Evolutionary conservation across 2,888 invertebrate genomes (phyloP), one percentile per base, ranked within the genome.

Genomic region (Electrophaes corylata): DNA sequence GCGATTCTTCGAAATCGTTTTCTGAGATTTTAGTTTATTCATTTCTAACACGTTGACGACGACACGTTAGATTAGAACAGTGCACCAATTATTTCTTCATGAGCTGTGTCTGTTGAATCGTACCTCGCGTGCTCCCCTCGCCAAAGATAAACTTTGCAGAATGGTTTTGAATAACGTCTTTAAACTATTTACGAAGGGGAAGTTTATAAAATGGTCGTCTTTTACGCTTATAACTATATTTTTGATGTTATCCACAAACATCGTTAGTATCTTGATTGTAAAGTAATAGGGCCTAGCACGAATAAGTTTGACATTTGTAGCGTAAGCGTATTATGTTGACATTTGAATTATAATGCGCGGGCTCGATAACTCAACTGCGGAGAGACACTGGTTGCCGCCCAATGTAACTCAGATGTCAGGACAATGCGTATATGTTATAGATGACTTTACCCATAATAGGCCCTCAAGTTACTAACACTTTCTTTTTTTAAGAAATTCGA

Each of bases 161-260:
- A 53, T 35, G 43, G 40, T 46, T 46, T 63, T 51, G 19, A 63
- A 59, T 49, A 65, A 46, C 60, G 50, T 58, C 56, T 54, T 57
- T 48, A 57, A 59, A 60, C 50, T 57, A 54, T 55, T 33, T 57
- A 48, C 57, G 31, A 18, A 53, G 45, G 48, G 44, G 26, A 49
- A 44, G 39, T 18, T 33, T 39, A 5, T 23, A 14, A 29, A 45
- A 53, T 33, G 18, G 26, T 16, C 20, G 20, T 12, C 18, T 26
- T 29, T 14, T 33, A 31, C 40, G 19, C 33, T 53, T 46, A 18
- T 3, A 33, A 54, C 23, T 14, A 31, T 8, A 40, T 12, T 46
- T 43, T 43, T 43, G 26, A 39, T 39, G 23, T 46, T n/a, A 40
- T 47, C 41, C 12, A 45, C 39, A 29, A 53, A 45, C 16, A 53